Evolutionary conservation across 2,888 invertebrate genomes (phyloP), one percentile per base, ranked within the genome.

Genomic region (Stenotaenia linearis): DNA sequence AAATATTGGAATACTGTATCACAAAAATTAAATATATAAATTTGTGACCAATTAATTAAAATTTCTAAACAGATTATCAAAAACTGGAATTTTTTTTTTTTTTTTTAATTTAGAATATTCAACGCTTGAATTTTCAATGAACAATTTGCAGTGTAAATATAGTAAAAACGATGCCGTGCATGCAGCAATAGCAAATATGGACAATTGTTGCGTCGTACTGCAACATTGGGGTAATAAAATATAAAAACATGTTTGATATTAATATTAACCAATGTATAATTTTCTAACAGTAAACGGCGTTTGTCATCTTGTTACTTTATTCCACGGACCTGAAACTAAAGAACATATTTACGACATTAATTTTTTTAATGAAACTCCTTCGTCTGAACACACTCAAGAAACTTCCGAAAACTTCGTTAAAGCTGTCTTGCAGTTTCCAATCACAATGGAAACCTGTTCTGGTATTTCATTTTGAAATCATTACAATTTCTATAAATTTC

Each of bases 301-400:
- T 21, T 23, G 21, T 56, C 56, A 56, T 21, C 56, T 32, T n/a
- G 35, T 76, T 37, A 32, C 35, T 1, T 32, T 78, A 23, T 23
- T 78, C 18, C 78, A 78, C 25, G 78, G 78, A 6, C 78, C 78
- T 10, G 78, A 78, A 28, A 45, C 18, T 6, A 78, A 45, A n/a
- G 56, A 32, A 3, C 6, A 40, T 15, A 50, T 78, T 4, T n/a
- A 45, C 10, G 10, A n/a, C 3, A 28, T 30, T 7, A 21, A 25
- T 23, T 78, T 45, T 78, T 78, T 78, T 23, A 77, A 50, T 7
- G 78, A 45, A 18, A 23, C 10, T 23, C n/a, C 2, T 56, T 1
- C 56, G 69, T 9, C 3, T 25, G 75, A 30, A 75, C 28, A 25
- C 9, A 3, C 1, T 3, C 75, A 75, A 75, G 3, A 5, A 7